Percentiles rank a stretch among this genome's conserved stretches.
These are phyloP conservation scores for Delichon dasypus DNA, from an alignment of 2,797 vertebrate species.

Conservation along the genomic window DNA sequence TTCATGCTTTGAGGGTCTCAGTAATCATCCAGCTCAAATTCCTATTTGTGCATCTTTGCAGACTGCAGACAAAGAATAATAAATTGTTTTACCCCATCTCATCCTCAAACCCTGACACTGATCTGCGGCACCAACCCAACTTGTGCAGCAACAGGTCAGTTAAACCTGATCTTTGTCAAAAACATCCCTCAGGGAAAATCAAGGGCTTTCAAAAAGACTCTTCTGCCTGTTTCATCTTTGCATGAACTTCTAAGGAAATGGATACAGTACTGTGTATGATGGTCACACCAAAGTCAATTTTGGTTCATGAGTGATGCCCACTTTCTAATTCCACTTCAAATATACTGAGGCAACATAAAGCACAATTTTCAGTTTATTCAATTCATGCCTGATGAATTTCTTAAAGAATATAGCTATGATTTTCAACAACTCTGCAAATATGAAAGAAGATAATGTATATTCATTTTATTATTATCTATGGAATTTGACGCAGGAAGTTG, in stretches of 20 bases:
- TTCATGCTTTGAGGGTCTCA: background rate
- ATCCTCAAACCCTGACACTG: background rate
- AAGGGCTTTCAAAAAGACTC: background rate
- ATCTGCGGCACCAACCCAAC: background rate
- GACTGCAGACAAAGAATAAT: background rate
- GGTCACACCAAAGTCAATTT: background rate
- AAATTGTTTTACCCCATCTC: background rate
- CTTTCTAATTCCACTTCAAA: background rate
- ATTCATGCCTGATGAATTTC: background rate
- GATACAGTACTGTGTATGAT: background rate
- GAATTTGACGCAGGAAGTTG: background rate
- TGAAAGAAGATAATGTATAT: background rate
- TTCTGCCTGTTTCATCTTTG: background rate
- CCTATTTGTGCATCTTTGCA: background rate
- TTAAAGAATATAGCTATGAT: background rate
- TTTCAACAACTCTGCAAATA: constrained; percentile 28
- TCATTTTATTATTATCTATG: background rate
- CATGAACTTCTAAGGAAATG: background rate
- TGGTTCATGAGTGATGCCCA: background rate
- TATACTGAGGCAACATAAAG: background rate
- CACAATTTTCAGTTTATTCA: background rate
- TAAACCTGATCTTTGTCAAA: background rate
- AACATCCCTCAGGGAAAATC: background rate
- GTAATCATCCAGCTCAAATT: background rate
- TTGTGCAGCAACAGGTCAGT: background rate